These are phyloP conservation scores for Osmerus eperlanus DNA, from an alignment of 2,113 vertebrate species.

Conservation along the genomic window DNA sequence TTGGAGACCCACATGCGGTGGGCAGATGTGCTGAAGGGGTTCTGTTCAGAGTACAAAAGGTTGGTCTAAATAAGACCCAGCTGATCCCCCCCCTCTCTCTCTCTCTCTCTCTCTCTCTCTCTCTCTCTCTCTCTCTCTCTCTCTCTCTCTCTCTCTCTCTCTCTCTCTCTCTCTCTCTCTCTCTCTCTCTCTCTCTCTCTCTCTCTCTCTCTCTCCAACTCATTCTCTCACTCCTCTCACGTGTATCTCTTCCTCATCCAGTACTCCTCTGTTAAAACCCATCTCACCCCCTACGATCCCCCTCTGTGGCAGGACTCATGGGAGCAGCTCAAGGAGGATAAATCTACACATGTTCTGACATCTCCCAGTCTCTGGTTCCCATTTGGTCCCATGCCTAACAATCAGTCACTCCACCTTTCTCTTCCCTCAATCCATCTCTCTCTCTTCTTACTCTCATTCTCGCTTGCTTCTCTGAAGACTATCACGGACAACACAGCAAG, in stretches of 20 bases:
- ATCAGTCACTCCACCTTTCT: conserved; percentile 54
- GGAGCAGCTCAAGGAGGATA: conserved; percentile 58
- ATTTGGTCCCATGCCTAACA: conserved; percentile 59
- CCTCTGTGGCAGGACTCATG: conserved; percentile 57
- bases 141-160: conserved; percentile 11
- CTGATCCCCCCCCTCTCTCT: conserved; percentile 47
- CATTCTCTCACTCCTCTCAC: conserved; percentile 26
- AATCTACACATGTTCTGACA: conserved; percentile 57
- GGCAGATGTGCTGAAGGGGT: conserved; percentile 57
- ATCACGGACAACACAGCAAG: background rate
- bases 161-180: conserved; percentile 23
- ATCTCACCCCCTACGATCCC: conserved; percentile 32
- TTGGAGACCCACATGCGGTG: conserved; percentile 59
- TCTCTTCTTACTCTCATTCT: conserved; percentile 24
- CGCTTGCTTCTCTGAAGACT: conserved; percentile 13
- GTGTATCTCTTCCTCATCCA: conserved; percentile 38
- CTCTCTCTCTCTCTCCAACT: background rate
- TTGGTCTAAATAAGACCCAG: conserved; percentile 67
- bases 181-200: conserved; percentile 6
- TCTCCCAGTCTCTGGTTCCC: conserved; percentile 66
- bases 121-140: conserved; percentile 11
- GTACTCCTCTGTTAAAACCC: conserved; percentile 2
- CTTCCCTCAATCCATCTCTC: conserved; percentile 14
- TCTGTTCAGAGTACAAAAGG: conserved; percentile 58
- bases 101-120: conserved; percentile 24